Base-by-base conservation (phyloP, 2,113 vertebrate species). In the Myrmophylax atrothorax region DNA sequence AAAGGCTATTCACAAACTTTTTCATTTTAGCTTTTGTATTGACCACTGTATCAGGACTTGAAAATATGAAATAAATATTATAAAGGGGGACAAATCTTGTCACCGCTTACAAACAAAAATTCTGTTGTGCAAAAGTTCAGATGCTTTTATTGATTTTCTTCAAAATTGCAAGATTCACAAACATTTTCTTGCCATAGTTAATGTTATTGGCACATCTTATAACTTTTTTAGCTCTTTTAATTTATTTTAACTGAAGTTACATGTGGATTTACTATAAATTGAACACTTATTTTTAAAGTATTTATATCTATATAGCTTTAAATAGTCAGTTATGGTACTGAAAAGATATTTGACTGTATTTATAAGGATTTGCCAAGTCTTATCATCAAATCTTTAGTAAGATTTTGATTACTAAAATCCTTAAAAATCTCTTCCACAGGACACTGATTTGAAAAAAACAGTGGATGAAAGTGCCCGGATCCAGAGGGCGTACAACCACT, bases 361-460 rank as follows among this genome's bases (percentile, higher is more conserved):
- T 78, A 0, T 26, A 56, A 68, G 49, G 31, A 49, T 68, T 85
- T 85, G 18, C 31, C 28, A 44, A 46, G 67, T 35, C 40, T 35
- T 47, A 49, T 8, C 40, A 55, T 63, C 31, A 63, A 56, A 42
- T 77, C 49, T 90, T 70, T 4, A 42, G 49, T 49, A 49, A 56
- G 40, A 42, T 62, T 69, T 63, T 63, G 49, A 37, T 37, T 23
- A n/a, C n/a, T n/a, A n/a, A n/a, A 25, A 84, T 29, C 59, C 63
- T 87, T 53, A 49, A 46, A 79, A 86, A 49, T 60, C 81, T 95
- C 70, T 95, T 58, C 29, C 20, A 67, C 96, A 99, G 99, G 99
- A 99, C 96, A 99, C 98, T 2, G 99, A 99, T 97, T 96, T 99
- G 96, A 99, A 99, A 90, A 99, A 99, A 97, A 99, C 99, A 3